Evolutionary conservation across 2,888 invertebrate genomes (phyloP), one percentile per base, ranked within the genome.

Genomic region (Pyrrhosoma nymphula): DNA sequence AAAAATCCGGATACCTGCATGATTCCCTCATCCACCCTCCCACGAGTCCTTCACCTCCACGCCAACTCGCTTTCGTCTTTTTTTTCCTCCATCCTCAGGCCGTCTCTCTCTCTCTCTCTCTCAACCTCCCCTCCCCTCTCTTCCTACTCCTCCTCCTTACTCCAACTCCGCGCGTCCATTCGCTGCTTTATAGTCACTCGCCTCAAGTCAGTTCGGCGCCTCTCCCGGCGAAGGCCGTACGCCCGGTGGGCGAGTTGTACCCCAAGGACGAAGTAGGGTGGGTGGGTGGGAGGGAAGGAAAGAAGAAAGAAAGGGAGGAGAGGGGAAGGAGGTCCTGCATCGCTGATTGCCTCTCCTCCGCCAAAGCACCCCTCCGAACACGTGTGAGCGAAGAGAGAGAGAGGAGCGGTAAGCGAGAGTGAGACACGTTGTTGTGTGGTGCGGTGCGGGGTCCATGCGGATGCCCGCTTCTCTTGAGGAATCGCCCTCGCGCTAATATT

Each of bases 131-230:
- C 89, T 20, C 26, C 89, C 23, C 26, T 26, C 56, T 30, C 30
- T 35, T 60, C 90, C 56, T 56, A 35, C 23, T 18, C 39, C 39
- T 16, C 91, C 23, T 63, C 63, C 82, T 35, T 82, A 20, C 26
- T 69, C 91, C 39, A 35, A 63, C 91, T 63, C 91, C 63, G 35
- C 26, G 47, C 47, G 55, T 55, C 26, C 82, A 82, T 63, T 93
- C 93, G 69, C 93, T 93, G 93, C 93, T 93, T 93, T 93, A 93
- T 93, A 93, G 93, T 63, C 93, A 93, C 93, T 93, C 93, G 93
- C 63, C 63, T 91, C 63, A 91, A 91, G 91, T 93, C 93, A 69
- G 93, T 93, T 93, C 93, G 93, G 93, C 93, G 93, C 93, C 91
- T 91, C 91, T 91, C 63, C 93, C n/a, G 69, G 69, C 69, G 93